phyloP scores from a whole-genome alignment of 2,113 vertebrate genomes.

The Myrmophylax atrothorax region DNA sequence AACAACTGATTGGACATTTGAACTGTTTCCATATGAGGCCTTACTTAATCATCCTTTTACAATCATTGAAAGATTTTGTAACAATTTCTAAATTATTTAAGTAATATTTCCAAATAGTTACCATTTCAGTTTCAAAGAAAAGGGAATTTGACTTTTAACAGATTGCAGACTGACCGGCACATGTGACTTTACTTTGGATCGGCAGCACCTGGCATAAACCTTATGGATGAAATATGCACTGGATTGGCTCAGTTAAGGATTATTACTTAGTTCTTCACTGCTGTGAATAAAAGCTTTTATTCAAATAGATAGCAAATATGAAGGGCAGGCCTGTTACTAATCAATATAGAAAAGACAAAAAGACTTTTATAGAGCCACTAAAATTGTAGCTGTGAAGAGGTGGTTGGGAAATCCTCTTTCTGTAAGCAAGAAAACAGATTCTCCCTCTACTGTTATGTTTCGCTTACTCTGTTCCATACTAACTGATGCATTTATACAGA shows the following conservation, averaged over 20 bases:
- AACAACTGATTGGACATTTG: background rate
- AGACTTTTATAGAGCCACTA: background rate
- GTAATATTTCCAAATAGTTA: background rate
- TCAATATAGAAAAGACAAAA: background rate
- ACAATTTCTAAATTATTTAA: background rate
- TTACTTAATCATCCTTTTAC: background rate
- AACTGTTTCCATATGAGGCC: background rate
- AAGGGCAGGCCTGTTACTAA: background rate
- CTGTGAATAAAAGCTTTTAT: background rate
- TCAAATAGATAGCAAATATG: background rate
- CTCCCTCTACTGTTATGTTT: background rate
- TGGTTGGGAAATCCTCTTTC: background rate
- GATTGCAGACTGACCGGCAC: background rate
- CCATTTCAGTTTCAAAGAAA: background rate
- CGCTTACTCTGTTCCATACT: background rate
- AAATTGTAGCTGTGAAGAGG: background rate
- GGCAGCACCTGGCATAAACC: background rate
- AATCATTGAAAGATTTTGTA: background rate
- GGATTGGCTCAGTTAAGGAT: background rate
- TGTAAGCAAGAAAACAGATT: background rate
- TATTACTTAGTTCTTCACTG: background rate
- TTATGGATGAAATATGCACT: background rate
- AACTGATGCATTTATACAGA: background rate
- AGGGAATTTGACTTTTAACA: background rate
- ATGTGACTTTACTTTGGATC: background rate